Conservation (phyloP, 2,888 invertebrate genomes). For the Camponotus fellah region DNA sequence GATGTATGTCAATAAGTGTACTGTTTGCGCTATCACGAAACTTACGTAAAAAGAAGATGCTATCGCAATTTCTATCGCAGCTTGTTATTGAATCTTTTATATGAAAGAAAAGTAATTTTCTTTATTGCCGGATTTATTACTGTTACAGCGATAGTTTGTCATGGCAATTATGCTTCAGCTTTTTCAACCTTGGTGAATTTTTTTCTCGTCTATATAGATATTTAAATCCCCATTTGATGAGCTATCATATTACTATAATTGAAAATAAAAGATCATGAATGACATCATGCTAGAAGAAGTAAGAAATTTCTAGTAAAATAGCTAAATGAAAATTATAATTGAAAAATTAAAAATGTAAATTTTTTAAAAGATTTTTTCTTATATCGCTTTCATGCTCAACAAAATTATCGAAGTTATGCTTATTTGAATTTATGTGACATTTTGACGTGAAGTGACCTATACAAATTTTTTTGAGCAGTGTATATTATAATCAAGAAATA, state of each 20-base stretch:
- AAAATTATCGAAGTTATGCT: too few relatives aligned
- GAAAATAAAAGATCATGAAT: slow-evolving; percentile 27
- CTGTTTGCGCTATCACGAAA: neutral
- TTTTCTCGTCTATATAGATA: slow-evolving; percentile 33
- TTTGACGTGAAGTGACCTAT: neutral
- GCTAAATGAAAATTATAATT: slow-evolving; percentile 2
- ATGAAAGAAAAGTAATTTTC: slow-evolving; percentile 69
- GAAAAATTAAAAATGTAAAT: neutral
- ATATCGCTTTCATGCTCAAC: neutral
- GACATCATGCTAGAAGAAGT: neutral
- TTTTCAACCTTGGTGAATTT: neutral
- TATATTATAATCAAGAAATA: neutral
- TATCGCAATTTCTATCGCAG: slow-evolving; percentile 40
- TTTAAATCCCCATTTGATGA: slow-evolving; percentile 22
- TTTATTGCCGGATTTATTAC: slow-evolving; percentile 66
- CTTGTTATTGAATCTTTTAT: slow-evolving; percentile 61
- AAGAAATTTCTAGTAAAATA: neutral
- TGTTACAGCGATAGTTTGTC: slow-evolving; percentile 51
- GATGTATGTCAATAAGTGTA: too few relatives aligned
- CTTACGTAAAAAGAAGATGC: slow-evolving; percentile 54
- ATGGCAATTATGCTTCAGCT: slow-evolving; percentile 46
- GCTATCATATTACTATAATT: neutral
- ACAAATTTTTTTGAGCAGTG: neutral
- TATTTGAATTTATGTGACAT: too few relatives aligned
- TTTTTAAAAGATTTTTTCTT: neutral